These are phyloP conservation scores for Nebria ingens DNA, from an alignment of 1,140 invertebrate genomes.

Conservation along the genomic window DNA sequence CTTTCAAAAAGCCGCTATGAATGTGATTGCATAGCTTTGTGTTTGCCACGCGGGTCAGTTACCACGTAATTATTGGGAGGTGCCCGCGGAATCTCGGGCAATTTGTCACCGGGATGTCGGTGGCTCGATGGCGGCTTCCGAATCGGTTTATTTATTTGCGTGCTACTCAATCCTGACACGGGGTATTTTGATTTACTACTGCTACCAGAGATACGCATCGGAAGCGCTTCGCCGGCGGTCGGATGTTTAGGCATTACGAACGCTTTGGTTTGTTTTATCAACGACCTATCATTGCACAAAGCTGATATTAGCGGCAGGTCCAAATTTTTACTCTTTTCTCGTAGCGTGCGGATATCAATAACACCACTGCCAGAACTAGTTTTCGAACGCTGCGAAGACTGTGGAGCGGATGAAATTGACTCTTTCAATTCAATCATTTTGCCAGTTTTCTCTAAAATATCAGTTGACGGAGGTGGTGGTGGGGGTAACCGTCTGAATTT, in stretches of 20 bases:
- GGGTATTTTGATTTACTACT: slow-evolving; percentile 42
- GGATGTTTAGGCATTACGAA: slow-evolving; percentile 62
- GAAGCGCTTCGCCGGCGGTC: slow-evolving; percentile 22
- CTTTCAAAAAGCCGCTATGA: slow-evolving; percentile 19
- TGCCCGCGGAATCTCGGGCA: slow-evolving; percentile 35
- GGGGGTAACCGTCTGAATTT: slow-evolving; percentile 53
- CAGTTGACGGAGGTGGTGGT: slow-evolving; percentile 50
- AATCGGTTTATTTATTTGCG: slow-evolving; percentile 43
- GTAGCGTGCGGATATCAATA: slow-evolving; percentile 65
- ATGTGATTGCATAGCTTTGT: slow-evolving; percentile 31
- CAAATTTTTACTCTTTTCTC: slow-evolving; percentile 77
- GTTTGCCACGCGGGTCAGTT: slow-evolving; percentile 29
- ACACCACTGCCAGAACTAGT: slow-evolving; percentile 9
- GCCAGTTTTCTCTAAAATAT: slow-evolving; percentile 16
- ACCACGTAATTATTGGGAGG: slow-evolving; percentile 34
- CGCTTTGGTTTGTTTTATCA: slow-evolving; percentile 75
- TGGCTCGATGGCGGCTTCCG: slow-evolving; percentile 44
- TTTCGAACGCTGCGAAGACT: slow-evolving; percentile 8
- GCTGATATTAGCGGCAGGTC: slow-evolving; percentile 82
- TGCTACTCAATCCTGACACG: slow-evolving; percentile 48
- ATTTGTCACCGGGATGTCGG: slow-evolving; percentile 47
- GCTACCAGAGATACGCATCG: slow-evolving; percentile 19
- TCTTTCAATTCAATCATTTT: background rate
- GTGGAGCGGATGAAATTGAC: background rate
- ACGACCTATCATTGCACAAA: slow-evolving; percentile 76